A percentile compares a stretch with the other conserved stretches of the same genome.
Conservation (phyloP, 2,797 vertebrate genomes). For the Melanotaenia pygmaea region DNA sequence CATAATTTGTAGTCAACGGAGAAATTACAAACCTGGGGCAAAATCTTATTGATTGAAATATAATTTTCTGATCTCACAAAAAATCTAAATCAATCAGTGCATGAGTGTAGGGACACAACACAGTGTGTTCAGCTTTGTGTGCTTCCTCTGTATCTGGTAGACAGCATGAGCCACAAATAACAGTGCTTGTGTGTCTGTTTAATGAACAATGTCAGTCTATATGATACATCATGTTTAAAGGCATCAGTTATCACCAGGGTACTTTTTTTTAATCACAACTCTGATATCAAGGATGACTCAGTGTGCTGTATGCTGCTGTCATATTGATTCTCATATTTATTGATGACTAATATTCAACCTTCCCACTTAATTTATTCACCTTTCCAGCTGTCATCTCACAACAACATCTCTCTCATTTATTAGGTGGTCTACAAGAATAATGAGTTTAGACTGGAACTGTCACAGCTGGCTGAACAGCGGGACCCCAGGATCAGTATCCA, state of each 20-base stretch:
- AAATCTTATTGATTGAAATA: slow-evolving; percentile 5
- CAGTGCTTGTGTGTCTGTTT: slow-evolving; percentile 15
- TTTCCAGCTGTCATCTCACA: slow-evolving; percentile 55
- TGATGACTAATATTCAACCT: slow-evolving; percentile 61
- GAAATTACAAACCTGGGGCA: background rate
- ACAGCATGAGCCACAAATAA: background rate
- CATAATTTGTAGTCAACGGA: background rate
- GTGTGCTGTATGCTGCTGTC: slow-evolving; percentile 18
- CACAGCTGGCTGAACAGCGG: slow-evolving; percentile 89
- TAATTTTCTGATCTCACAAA: slow-evolving; percentile 6
- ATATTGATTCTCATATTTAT: slow-evolving; percentile 50
- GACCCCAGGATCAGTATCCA: slow-evolving; percentile 91
- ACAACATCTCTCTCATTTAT: slow-evolving; percentile 55
- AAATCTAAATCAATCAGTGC: slow-evolving; percentile 48
- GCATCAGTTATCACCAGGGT: background rate
- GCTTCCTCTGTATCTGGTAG: too few species aligned
- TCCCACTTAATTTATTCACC: slow-evolving; percentile 26
- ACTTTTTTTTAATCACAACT: slow-evolving; percentile 4
- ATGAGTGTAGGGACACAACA: slow-evolving; percentile 18
- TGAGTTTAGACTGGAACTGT: slow-evolving; percentile 95
- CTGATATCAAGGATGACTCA: slow-evolving; percentile 44
- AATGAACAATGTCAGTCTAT: slow-evolving; percentile 27
- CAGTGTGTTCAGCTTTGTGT: slow-evolving; percentile 37
- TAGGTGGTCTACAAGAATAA: slow-evolving; percentile 97
- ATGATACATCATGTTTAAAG: background rate